Base-by-base conservation (phyloP, 2,113 vertebrate genomes). In the Telmatochromis sp. region DNA sequence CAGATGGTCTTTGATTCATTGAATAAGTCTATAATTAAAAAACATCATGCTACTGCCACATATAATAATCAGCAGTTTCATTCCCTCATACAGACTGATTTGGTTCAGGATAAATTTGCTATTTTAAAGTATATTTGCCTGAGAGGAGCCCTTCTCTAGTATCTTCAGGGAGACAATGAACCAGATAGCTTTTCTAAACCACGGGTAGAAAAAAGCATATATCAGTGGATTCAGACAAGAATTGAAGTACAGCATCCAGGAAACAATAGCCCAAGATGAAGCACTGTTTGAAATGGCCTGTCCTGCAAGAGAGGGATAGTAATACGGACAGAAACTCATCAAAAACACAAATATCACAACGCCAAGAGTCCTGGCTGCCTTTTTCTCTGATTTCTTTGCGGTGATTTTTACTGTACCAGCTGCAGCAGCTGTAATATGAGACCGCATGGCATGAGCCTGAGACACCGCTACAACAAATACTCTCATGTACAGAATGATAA, bases 121-220 rank as follows among this genome's bases (percentile, higher is more conserved):
- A 54, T 12, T 73, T 78, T 68, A 92, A 26, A 91, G n/a, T 40
- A 90, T 58, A 23, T 84, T 90, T 15, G 12, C 14, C 15, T 81
- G 79, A 14, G 79, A 92, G 50, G 87, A 92, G 42, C 73, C 50
- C 10, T 78, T 37, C 71, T 86, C 21, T 5, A 91, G 55, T 57
- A 94, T 87, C 55, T 60, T 89, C 42, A 94, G 50, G n/a, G 89
- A 93, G 8, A 98, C 63, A 82, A 94, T 93, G 15, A 78, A 40
- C 84, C 86, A 92, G 5, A 86, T 90, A 3, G 93, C 80, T 90
- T 87, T 94, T 71, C 91, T 92, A 85, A 95, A 96, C 94, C 95
- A 96, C 1, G 84, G 86, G 47, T 95, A 95, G 85, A 95, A 95
- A 19, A 96, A 81, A 11, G 87, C 92, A 82, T 95, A 94, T n/a